Conservation (phyloP, 2,888 invertebrate species). For the Agrochola macilenta region DNA sequence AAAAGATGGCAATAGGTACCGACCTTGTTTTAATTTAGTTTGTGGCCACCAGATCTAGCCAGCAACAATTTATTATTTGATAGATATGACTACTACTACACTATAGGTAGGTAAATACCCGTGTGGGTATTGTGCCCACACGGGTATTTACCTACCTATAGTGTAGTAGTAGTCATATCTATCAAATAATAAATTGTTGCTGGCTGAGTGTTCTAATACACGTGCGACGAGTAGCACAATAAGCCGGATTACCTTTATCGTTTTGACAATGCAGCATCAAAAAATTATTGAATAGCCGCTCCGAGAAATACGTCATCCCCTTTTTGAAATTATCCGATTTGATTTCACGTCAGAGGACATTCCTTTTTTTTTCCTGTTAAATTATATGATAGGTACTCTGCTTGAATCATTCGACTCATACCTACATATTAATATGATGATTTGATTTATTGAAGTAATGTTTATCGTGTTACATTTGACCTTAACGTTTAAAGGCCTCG, state of each 20-base stretch:
- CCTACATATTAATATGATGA: neutral
- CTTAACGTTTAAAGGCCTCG: constrained; percentile 39
- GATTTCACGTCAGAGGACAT: too few species aligned
- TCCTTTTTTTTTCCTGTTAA: neutral
- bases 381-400: neutral
- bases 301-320: neutral
- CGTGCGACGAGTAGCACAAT: neutral
- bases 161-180: too few species aligned
- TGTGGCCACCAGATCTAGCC: too few species aligned
- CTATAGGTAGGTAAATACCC: too few species aligned
- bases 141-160: too few species aligned
- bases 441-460: constrained; percentile 7
- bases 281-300: neutral
- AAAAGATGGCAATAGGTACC: neutral
- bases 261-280: constrained; percentile 8
- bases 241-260: neutral
- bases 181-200: too few species aligned
- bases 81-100: too few species aligned
- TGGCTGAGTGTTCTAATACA: too few species aligned
- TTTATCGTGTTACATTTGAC: constrained; percentile 44
- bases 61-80: too few species aligned
- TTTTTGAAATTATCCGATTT: constrained; percentile 9
- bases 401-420: constrained; percentile 17
- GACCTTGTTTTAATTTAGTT: too few species aligned
- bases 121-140: too few species aligned